A percentile compares a stretch with the other conserved stretches of the same genome.
These are phyloP conservation scores for Dipodomys ordii DNA, from an alignment of 2,113 vertebrate genomes.

Conservation along the genomic window DNA sequence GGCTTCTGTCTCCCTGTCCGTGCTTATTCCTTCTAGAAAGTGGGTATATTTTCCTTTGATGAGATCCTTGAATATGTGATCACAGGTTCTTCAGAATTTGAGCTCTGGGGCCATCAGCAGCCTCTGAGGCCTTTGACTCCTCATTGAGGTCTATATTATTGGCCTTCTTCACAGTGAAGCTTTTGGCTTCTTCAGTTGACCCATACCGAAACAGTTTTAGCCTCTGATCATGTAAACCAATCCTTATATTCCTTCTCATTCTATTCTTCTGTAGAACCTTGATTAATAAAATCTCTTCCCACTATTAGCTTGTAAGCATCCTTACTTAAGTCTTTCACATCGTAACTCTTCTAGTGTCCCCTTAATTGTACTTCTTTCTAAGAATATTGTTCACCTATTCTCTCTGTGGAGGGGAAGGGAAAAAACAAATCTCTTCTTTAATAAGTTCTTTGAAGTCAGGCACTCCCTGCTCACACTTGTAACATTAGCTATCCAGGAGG, in stretches of 20 bases:
- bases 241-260: not conserved
- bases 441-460: not conserved
- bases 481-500: too few relatives aligned
- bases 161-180: not conserved
- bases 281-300: not conserved
- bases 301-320: not conserved
- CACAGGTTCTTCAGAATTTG: not conserved
- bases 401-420: not conserved
- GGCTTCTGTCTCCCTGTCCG: not conserved
- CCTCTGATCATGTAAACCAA: not conserved
- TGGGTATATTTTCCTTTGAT: not conserved
- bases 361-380: not conserved
- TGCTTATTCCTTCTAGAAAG: not conserved
- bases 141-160: not conserved
- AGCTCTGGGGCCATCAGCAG: not conserved
- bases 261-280: not conserved
- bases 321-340: not conserved
- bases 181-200: not conserved
- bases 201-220: not conserved
- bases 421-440: not conserved
- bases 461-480: too few relatives aligned
- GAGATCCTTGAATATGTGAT: not conserved
- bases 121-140: not conserved
- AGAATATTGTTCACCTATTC: not conserved
- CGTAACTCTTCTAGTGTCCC: not conserved